Percentiles rank a stretch among this genome's conserved stretches.
These are phyloP conservation scores for Carpatolechia fugitivella DNA, from an alignment of 2,888 invertebrate genomes.

Conservation along the genomic window DNA sequence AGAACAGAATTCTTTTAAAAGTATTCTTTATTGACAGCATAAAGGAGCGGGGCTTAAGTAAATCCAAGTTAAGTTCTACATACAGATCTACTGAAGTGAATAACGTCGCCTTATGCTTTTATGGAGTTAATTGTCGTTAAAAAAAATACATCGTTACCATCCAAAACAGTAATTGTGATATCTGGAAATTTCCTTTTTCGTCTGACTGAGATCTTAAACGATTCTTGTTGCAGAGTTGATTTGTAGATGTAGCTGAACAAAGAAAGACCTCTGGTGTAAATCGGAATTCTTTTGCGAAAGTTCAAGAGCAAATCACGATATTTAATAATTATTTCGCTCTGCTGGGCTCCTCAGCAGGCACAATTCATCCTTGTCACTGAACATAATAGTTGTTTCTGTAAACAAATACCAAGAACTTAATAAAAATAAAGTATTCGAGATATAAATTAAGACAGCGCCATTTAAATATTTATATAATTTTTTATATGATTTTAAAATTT, in stretches of 20 bases:
- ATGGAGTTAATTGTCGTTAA: not conserved
- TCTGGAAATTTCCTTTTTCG: slow-evolving; percentile 12
- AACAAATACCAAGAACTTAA: not conserved
- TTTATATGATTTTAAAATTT: not conserved
- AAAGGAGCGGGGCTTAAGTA: not conserved
- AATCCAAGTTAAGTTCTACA: not conserved
- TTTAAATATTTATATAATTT: slow-evolving; percentile 1
- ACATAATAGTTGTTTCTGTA: not conserved
- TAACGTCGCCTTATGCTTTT: not conserved
- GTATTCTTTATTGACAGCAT: too few relatives aligned
- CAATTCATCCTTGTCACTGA: slow-evolving; percentile 6
- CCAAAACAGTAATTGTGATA: not conserved
- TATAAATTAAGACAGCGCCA: slow-evolving; percentile 1
- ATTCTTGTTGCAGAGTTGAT: slow-evolving; percentile 22
- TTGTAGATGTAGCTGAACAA: slow-evolving; percentile 36
- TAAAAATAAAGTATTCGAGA: slow-evolving; percentile 7
- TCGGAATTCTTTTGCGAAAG: slow-evolving; percentile 45
- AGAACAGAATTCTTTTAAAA: too few relatives aligned
- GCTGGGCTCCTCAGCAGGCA: not conserved
- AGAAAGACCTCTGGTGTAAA: slow-evolving; percentile 43
- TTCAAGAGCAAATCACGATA: slow-evolving; percentile 45
- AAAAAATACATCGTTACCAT: not conserved
- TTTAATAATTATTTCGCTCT: slow-evolving; percentile 27
- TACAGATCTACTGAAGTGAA: not conserved
- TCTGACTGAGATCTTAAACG: slow-evolving; percentile 15